phyloP scores from a whole-genome alignment of 1,140 invertebrate genomes.

The Macrobrachium nipponense region DNA sequence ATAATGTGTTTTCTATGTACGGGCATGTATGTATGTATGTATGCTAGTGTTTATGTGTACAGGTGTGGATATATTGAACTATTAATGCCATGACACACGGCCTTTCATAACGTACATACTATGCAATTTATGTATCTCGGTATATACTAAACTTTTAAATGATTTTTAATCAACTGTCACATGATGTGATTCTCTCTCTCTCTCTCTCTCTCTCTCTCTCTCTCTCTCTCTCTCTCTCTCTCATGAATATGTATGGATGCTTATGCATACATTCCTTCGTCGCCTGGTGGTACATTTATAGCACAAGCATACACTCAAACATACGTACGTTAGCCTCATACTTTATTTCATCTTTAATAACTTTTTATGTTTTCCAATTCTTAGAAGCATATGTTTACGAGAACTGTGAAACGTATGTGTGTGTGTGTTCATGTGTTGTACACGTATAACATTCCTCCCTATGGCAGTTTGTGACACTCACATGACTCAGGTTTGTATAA shows the following conservation, averaged over 20 bases:
- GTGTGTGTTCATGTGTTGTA: slow-evolving; percentile 22
- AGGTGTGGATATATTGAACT: background rate
- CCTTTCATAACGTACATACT: background rate
- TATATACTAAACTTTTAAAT: too few species aligned
- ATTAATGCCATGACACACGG: too few species aligned
- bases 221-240: slow-evolving; percentile 39
- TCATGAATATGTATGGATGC: background rate
- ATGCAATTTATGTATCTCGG: too few species aligned
- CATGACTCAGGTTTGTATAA: background rate
- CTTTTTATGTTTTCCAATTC: background rate
- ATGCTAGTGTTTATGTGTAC: background rate
- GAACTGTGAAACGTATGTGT: background rate
- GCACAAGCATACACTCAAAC: background rate
- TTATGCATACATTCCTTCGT: background rate
- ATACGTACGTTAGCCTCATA: background rate
- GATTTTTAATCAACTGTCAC: background rate
- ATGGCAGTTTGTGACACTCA: background rate
- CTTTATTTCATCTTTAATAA: background rate
- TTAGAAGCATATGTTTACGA: background rate
- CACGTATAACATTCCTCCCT: too few species aligned
- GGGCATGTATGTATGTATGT: background rate
- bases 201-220: slow-evolving; percentile 34
- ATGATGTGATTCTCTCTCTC: background rate
- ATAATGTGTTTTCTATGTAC: background rate
- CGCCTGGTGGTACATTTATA: too few species aligned